Conservation (phyloP, 2,797 vertebrate species). For the Pagetopsis macropterus region DNA sequence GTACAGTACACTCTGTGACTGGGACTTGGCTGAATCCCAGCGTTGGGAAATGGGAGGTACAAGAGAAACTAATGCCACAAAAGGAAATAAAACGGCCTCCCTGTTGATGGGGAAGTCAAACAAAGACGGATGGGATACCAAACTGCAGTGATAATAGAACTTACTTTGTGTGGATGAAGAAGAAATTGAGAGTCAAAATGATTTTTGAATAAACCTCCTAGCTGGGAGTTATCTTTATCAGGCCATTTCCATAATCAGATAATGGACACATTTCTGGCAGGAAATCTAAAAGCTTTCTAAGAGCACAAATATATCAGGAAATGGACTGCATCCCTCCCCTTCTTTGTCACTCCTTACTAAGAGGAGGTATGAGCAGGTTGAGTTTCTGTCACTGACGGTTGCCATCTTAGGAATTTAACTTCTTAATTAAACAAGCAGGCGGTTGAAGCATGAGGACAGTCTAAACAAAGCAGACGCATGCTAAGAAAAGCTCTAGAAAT, state of each 20-base stretch:
- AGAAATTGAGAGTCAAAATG: slow-evolving; percentile 31
- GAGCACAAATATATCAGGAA: slow-evolving; percentile 55
- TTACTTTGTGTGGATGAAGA: slow-evolving; percentile 20
- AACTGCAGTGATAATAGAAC: slow-evolving; percentile 30
- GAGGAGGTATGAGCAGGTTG: neutral
- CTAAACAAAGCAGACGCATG: slow-evolving; percentile 31
- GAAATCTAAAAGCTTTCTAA: slow-evolving; percentile 37
- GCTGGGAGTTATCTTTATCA: neutral
- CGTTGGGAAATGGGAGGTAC: slow-evolving; percentile 30
- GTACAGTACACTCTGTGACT: slow-evolving; percentile 46
- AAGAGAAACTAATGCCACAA: slow-evolving; percentile 57
- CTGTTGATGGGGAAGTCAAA: slow-evolving; percentile 28
- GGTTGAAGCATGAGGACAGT: slow-evolving; percentile 1
- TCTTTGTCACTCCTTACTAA: slow-evolving; percentile 23
- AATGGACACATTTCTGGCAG: slow-evolving; percentile 42
- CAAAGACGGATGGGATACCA: slow-evolving; percentile 41
- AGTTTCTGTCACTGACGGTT: slow-evolving; percentile 33
- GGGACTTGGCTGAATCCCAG: slow-evolving; percentile 58
- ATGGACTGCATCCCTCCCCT: slow-evolving; percentile 40
- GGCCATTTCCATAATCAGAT: slow-evolving; percentile 30
- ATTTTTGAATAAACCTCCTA: slow-evolving; percentile 32
- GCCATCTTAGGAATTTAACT: slow-evolving; percentile 24
- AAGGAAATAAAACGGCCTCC: slow-evolving; percentile 66
- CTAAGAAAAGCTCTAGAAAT: slow-evolving; percentile 18
- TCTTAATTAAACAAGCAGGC: slow-evolving; percentile 38